Evolutionary conservation across 2,888 invertebrate species (phyloP).

Genomic region (Sisyra nigra): DNA sequence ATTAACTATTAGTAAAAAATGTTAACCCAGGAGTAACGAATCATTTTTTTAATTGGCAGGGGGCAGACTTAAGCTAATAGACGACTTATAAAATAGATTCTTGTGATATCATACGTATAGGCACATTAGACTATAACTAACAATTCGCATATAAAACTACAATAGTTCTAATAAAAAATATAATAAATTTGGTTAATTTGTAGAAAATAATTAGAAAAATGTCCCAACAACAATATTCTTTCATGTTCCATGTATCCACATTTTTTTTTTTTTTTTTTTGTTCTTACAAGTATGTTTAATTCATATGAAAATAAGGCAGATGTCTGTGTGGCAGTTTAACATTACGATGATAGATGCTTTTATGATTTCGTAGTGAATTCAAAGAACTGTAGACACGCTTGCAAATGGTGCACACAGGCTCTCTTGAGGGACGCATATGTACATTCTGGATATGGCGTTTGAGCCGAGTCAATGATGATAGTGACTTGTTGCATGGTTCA

Average conservation of each 20-base stretch:
- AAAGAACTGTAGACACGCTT: constrained; percentile 83
- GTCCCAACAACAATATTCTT: not conserved
- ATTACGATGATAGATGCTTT: constrained; percentile 81
- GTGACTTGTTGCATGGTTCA: constrained; percentile 83
- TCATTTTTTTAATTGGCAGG: constrained; percentile 17
- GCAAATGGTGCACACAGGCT: constrained; percentile 84
- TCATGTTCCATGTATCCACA: not conserved
- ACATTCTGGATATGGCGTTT: constrained; percentile 87
- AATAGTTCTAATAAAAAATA: too few species aligned
- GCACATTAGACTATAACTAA: too few species aligned
- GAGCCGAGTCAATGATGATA: constrained; percentile 72
- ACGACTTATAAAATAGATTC: too few species aligned
- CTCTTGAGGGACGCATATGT: constrained; percentile 78
- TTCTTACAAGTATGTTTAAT: not conserved
- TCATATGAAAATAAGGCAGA: constrained; percentile 8
- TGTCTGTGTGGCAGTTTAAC: constrained; percentile 28
- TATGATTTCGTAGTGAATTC: constrained; percentile 81
- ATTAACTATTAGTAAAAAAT: not conserved
- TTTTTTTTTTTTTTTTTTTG: too few species aligned
- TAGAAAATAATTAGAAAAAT: not conserved
- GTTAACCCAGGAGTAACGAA: not conserved
- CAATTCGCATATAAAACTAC: too few species aligned
- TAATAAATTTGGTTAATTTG: too few species aligned
- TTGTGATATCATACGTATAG: too few species aligned
- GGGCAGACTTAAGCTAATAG: constrained; percentile 12